These are phyloP conservation scores for Sternarchorhynchus goeldii DNA, from an alignment of 2,797 vertebrate species.

Conservation along the genomic window DNA sequence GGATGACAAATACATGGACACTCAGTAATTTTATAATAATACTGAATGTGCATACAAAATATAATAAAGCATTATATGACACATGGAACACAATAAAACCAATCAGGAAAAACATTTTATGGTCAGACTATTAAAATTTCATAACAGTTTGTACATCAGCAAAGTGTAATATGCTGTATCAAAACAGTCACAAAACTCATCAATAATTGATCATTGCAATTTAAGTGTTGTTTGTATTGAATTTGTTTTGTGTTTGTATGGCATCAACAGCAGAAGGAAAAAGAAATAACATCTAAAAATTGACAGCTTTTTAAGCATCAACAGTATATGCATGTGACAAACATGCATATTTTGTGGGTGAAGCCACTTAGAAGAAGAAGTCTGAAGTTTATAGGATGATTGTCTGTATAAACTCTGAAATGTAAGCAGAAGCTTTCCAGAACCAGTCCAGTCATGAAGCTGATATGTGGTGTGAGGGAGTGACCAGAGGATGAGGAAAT, in stretches of 20 bases:
- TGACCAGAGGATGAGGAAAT: conserved; percentile 12
- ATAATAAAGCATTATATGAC: too few relatives aligned
- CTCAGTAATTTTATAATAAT: neutral
- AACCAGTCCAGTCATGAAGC: conserved; percentile 6
- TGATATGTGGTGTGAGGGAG: neutral
- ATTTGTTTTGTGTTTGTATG: too few relatives aligned
- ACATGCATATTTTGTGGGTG: neutral
- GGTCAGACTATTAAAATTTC: too few relatives aligned
- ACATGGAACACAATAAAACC: neutral
- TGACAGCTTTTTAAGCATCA: neutral
- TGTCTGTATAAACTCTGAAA: neutral
- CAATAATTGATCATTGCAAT: too few relatives aligned
- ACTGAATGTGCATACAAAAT: too few relatives aligned
- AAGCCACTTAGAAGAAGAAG: neutral
- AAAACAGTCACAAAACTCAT: too few relatives aligned
- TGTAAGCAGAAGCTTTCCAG: neutral
- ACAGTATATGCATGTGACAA: neutral
- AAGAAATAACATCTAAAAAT: neutral
- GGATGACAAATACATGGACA: neutral
- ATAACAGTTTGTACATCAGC: too few relatives aligned
- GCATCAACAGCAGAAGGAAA: too few relatives aligned
- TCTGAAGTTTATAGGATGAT: neutral
- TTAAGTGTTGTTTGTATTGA: too few relatives aligned
- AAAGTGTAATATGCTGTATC: too few relatives aligned
- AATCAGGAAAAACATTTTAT: too few relatives aligned